Evolutionary conservation across 2,113 vertebrate genomes (phyloP).

Genomic region (Ancistrus triradiatus): DNA sequence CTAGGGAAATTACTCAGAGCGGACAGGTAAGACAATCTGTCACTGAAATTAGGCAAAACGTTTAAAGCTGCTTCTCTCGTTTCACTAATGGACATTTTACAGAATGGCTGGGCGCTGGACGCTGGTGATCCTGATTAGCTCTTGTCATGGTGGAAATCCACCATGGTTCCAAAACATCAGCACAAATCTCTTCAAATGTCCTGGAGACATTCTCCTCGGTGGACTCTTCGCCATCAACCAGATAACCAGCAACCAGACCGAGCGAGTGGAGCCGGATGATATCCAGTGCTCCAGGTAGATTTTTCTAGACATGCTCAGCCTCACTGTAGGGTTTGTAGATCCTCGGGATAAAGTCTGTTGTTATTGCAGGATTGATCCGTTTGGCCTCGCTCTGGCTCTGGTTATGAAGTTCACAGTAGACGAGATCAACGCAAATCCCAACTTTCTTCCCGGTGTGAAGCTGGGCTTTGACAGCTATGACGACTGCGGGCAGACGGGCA

Average conservation of each 20-base stretch:
- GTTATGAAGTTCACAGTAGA: slow-evolving; percentile 82
- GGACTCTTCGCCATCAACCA: slow-evolving; percentile 79
- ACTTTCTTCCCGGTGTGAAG: slow-evolving; percentile 70
- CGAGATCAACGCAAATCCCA: slow-evolving; percentile 77
- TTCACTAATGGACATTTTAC: neutral
- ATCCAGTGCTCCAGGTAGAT: slow-evolving; percentile 73
- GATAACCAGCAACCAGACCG: slow-evolving; percentile 42
- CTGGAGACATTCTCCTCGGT: slow-evolving; percentile 79
- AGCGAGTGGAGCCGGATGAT: slow-evolving; percentile 50
- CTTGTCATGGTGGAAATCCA: slow-evolving; percentile 30
- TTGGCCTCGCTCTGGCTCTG: slow-evolving; percentile 70
- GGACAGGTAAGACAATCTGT: neutral
- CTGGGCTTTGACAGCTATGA: slow-evolving; percentile 76
- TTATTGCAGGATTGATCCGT: slow-evolving; percentile 59
- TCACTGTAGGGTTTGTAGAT: neutral
- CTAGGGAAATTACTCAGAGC: too few relatives aligned
- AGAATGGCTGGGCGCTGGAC: slow-evolving; percentile 47
- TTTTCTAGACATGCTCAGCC: neutral
- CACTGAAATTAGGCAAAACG: too few relatives aligned
- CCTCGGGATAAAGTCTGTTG: neutral
- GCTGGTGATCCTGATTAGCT: slow-evolving; percentile 46
- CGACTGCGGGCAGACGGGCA: slow-evolving; percentile 65
- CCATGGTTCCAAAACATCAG: slow-evolving; percentile 50
- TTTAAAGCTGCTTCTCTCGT: neutral
- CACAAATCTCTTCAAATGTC: slow-evolving; percentile 64